Conservation (phyloP, 2,113 vertebrate genomes). For the Ammospiza nelsoni region DNA sequence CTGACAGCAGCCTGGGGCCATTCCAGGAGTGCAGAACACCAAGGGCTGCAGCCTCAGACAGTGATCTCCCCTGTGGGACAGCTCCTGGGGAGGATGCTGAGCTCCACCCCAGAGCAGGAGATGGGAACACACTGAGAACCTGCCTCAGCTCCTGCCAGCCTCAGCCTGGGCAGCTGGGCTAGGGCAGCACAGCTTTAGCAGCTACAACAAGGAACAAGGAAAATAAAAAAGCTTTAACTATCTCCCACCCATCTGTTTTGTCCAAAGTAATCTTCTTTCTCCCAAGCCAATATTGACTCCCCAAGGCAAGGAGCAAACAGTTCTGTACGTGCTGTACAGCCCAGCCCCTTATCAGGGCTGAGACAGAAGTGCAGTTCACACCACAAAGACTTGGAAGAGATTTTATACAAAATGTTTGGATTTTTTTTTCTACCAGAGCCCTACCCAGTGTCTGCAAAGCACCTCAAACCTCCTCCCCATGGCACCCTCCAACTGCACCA, state of each 20-base stretch:
- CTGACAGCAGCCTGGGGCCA: rapidly evolving
- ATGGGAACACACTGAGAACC: not conserved
- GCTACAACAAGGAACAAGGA: not conserved
- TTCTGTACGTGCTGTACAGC: rapidly evolving
- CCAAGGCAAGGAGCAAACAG: not conserved
- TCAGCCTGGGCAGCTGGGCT: rapidly evolving
- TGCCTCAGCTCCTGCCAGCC: not conserved
- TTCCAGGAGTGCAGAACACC: not conserved
- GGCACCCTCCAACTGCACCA: not conserved
- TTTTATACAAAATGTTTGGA: not conserved
- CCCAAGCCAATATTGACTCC: not conserved
- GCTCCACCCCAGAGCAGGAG: rapidly evolving
- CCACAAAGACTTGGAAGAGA: not conserved
- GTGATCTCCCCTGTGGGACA: rapidly evolving
- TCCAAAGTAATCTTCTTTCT: not conserved
- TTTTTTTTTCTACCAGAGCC: not conserved
- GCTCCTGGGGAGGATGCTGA: not conserved
- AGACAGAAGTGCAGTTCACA: not conserved
- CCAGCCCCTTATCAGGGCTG: not conserved
- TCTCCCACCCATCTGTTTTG: not conserved
- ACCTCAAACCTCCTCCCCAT: not conserved
- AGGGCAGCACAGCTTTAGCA: not conserved
- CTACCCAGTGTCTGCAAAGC: not conserved
- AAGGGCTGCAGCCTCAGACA: not conserved
- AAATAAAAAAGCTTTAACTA: not conserved